Evolutionary conservation across 2,797 vertebrate species (phyloP).

Genomic region (Coregonus sp.): DNA sequence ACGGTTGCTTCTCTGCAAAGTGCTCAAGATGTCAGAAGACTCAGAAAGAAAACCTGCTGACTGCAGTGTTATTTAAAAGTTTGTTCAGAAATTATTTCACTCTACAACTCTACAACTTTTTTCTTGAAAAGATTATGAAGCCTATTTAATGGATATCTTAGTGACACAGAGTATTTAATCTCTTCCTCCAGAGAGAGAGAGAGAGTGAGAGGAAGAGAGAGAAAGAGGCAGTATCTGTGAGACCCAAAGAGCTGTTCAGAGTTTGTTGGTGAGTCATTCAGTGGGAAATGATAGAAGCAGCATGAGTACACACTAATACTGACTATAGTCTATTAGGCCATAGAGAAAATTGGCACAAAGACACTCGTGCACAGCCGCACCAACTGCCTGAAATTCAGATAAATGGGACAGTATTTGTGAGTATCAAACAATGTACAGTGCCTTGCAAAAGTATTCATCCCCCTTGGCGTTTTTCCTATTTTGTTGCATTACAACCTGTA

Average conservation of each 20-base stretch:
- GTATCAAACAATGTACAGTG: no score
- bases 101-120: conserved; percentile 32
- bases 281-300: background rate
- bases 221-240: conserved; percentile 19
- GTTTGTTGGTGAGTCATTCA: conserved; percentile 5
- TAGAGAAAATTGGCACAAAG: no score
- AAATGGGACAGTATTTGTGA: no score
- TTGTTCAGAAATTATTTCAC: conserved; percentile 45
- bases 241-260: conserved; percentile 21
- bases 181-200: conserved; percentile 31
- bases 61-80: conserved; percentile 49
- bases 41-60: conserved; percentile 33
- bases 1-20: background rate
- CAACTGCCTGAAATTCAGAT: no score
- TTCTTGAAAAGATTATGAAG: conserved; percentile 53
- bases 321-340: background rate
- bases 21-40: conserved; percentile 35
- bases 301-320: background rate
- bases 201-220: conserved; percentile 18
- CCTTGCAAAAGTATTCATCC: no score
- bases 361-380: no score
- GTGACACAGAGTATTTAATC: conserved; percentile 44
- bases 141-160: conserved; percentile 55
- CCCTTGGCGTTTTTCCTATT: no score
- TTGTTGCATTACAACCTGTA: no score